Evolutionary conservation across 2,797 vertebrate genomes (phyloP).

Genomic region (Cygnus olor): DNA sequence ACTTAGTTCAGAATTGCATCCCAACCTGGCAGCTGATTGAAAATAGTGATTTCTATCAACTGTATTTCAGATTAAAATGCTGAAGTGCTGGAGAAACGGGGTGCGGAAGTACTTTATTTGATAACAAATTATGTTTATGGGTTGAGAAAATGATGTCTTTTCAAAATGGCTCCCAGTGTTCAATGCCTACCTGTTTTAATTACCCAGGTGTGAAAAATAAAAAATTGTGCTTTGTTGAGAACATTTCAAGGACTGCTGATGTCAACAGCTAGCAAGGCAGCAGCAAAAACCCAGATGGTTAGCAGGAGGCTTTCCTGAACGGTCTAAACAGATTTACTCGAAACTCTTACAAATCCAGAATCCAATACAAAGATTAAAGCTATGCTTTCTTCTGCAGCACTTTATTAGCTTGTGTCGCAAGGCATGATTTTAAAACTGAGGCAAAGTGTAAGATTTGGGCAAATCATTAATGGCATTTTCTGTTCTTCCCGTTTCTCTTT

Average conservation of each 20-base stretch:
- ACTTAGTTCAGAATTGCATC: not conserved
- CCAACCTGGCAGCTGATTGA: constrained; percentile 4
- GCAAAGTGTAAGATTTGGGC: not conserved
- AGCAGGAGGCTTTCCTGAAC: not conserved
- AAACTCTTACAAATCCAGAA: not conserved
- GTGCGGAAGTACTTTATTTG: constrained; percentile 59
- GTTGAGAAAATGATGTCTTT: constrained; percentile 52
- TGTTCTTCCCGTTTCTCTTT: not conserved
- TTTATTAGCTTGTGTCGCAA: not conserved
- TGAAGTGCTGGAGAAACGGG: constrained; percentile 40
- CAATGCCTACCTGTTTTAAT: constrained; percentile 39
- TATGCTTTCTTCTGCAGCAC: not conserved
- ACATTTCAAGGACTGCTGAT: constrained; percentile 48
- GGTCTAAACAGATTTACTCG: not conserved
- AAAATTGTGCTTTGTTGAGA: constrained; percentile 1
- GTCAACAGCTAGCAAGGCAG: not conserved
- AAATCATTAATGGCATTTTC: not conserved
- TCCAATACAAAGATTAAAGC: not conserved
- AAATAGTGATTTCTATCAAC: constrained; percentile 1
- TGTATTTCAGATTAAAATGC: constrained; percentile 47
- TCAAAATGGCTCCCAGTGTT: constrained; percentile 34
- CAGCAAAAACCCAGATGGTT: not conserved
- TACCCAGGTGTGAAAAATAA: constrained; percentile 53
- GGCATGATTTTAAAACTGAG: not conserved
- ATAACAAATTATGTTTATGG: constrained; percentile 56